phyloP scores from a whole-genome alignment of 2,797 vertebrate genomes.

The Notolabrus celidotus region DNA sequence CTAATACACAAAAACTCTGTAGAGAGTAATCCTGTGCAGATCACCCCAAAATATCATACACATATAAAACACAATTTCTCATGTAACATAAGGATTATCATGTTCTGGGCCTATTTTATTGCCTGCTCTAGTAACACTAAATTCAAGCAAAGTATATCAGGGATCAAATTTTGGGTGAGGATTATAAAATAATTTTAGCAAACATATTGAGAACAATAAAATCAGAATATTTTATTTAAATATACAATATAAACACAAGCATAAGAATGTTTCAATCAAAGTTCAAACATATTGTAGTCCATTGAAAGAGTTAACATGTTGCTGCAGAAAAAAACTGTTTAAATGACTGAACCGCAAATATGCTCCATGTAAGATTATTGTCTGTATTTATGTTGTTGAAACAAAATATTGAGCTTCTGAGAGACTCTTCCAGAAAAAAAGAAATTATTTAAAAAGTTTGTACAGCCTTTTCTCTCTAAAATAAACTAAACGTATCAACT shows the following conservation, averaged over 20 bases:
- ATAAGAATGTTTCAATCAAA: background rate
- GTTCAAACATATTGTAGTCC: background rate
- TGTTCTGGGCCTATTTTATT: too few species aligned
- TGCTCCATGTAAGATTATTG: background rate
- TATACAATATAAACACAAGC: constrained; percentile 3
- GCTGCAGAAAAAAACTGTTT: background rate
- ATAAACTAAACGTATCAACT: too few species aligned
- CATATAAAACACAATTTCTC: too few species aligned
- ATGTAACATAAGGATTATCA: too few species aligned
- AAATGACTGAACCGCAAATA: constrained; percentile 3
- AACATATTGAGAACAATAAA: background rate
- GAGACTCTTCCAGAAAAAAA: background rate
- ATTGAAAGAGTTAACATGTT: background rate
- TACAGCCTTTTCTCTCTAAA: background rate
- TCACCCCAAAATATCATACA: background rate
- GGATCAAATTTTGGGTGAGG: background rate
- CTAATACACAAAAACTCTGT: background rate
- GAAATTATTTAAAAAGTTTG: background rate
- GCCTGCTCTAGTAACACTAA: background rate
- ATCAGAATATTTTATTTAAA: constrained; percentile 47
- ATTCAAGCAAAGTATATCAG: background rate
- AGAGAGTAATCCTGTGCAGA: too few species aligned
- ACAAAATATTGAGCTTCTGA: background rate
- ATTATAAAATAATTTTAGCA: background rate
- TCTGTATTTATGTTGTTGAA: background rate